Base-by-base conservation (phyloP, 2,113 vertebrate species). In the Penelope pileata region DNA sequence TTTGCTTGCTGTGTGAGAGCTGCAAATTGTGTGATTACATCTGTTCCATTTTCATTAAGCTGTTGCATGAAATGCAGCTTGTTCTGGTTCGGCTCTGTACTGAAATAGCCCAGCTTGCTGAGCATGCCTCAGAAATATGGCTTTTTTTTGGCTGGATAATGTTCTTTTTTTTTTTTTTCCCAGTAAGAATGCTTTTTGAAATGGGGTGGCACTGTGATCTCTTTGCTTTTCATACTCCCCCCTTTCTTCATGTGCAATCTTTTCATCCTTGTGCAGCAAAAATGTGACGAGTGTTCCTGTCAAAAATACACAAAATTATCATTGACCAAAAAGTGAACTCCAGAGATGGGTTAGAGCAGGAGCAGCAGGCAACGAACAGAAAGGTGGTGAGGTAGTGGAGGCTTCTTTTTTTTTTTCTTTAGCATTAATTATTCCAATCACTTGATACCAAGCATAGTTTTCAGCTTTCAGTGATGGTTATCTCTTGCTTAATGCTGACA, bases 351-450 rank as follows among this genome's bases (percentile, higher is more conserved):
- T 86, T 91, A 79, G 88, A 93, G 68, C 22, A 81, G 47, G 32
- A 95, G 10, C 68, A 96, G 60, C 16, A 67, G 81, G 73, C 89
- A 84, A 78, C 84, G 83, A 88, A 86, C 76, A 77, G 92, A 83
- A 95, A n/a, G n/a, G n/a, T n/a, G n/a, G n/a, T n/a, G n/a, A 86
- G 16, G 21, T 74, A 74, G 24, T 1, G 5, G 32, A 56, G 43
- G 17, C 8, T 53, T 29, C 63, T 86, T 48, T 53, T 43, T 6
- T 70, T 75, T 43, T 70, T 16, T 22, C 4, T n/a, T 89, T 89
- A 73, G 34, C 47, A 40, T 42, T 93, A 34, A 50, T 91, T 50
- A 38, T 79, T 75, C 51, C 74, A 77, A 50, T n/a, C 34, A 32
- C 23, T 84, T 72, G 56, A 75, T 91, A 92, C 42, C 60, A 75